Evolutionary conservation across 1,140 invertebrate species (phyloP).

Genomic region (Maconellicoccus hirsutus): DNA sequence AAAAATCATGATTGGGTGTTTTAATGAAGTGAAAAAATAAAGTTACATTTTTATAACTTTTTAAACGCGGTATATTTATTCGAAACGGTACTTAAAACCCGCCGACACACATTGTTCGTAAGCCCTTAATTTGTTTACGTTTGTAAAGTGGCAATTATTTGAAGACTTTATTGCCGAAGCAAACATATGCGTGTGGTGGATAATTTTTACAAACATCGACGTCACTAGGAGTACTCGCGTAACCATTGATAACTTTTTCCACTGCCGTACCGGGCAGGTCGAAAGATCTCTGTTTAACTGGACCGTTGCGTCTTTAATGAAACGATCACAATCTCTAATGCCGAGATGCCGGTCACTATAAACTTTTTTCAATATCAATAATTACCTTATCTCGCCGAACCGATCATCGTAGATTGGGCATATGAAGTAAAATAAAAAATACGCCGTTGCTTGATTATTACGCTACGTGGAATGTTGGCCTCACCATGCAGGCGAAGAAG

Average conservation of each 20-base stretch:
- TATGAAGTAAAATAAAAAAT: not conserved
- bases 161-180: not conserved
- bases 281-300: too few relatives aligned
- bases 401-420: not conserved
- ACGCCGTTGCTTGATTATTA: not conserved
- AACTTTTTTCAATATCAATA: not conserved
- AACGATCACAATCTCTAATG: not conserved
- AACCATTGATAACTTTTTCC: too few relatives aligned
- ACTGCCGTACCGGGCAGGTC: too few relatives aligned
- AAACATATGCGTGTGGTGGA: not conserved
- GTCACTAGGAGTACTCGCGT: too few relatives aligned
- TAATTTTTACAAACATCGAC: not conserved
- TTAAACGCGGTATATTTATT: too few relatives aligned
- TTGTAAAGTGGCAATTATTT: not conserved
- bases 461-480: slow-evolving; percentile 1
- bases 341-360: not conserved
- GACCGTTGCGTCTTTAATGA: too few relatives aligned
- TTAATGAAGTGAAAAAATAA: too few relatives aligned
- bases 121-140: not conserved
- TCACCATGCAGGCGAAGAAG: not conserved
- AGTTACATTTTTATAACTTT: too few relatives aligned
- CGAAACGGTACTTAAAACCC: too few relatives aligned
- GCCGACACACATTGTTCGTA: not conserved
- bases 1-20: too few relatives aligned
- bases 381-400: not conserved